Conservation (phyloP, 92 coral and sea anemone species). For the Siderastrea radians region DNA sequence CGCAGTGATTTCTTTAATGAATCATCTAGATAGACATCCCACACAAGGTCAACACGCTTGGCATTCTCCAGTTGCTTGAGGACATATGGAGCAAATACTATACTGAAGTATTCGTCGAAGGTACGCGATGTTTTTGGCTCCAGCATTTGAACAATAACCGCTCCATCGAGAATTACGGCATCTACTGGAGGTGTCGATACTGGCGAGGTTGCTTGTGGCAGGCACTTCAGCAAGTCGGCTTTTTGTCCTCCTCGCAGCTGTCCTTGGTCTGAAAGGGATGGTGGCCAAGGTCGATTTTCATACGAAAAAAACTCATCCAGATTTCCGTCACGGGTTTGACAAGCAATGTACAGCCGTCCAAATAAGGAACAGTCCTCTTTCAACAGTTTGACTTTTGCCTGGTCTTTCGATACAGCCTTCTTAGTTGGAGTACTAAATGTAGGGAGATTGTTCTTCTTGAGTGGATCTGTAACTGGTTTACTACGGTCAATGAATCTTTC, state of each 20-base stretch:
- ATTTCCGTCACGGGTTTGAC: no score
- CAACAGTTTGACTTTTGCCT: constrained; percentile 56
- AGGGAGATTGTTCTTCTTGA: constrained; percentile 67
- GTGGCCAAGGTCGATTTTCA: no score
- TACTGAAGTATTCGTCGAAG: no score
- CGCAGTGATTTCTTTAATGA: constrained; percentile 75
- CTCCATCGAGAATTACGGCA: no score
- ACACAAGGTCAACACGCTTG: constrained; percentile 76
- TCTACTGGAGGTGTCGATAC: no score
- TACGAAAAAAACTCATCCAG: no score
- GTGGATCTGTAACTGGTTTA: constrained; percentile 62
- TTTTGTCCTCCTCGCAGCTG: no score
- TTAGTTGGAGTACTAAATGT: constrained; percentile 46
- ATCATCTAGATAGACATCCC: constrained; percentile 73
- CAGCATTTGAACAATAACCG: no score
- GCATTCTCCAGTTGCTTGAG: constrained; percentile 72
- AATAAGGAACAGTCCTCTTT: constrained; percentile 75
- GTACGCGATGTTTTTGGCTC: no score
- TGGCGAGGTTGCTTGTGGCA: no score
- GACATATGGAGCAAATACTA: constrained; percentile 74
- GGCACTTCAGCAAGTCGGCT: no score
- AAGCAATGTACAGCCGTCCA: constrained; percentile 69
- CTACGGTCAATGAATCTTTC: constrained; percentile 64
- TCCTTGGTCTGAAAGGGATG: no score
- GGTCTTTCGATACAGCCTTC: constrained; percentile 60